Evolutionary conservation across 2,113 vertebrate species (phyloP).

Genomic region (Sylvia atricapilla): DNA sequence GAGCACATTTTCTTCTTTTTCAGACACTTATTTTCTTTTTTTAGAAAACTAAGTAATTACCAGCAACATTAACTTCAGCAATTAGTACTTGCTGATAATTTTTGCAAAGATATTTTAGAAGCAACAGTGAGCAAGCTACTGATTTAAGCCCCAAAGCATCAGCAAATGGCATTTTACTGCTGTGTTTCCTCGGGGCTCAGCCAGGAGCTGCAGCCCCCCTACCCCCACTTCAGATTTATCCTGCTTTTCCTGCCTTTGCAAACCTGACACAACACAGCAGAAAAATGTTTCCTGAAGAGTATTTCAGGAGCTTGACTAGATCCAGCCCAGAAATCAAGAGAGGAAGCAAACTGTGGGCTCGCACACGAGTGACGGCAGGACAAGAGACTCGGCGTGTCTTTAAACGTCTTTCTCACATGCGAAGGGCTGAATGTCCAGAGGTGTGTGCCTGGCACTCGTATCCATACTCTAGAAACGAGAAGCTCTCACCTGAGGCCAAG

Average conservation of each 20-base stretch:
- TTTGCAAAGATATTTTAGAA: background rate
- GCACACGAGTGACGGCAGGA: fast-evolving
- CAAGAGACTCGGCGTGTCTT: background rate
- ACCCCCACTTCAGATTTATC: background rate
- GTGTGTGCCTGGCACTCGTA: background rate
- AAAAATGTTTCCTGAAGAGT: background rate
- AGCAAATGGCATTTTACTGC: background rate
- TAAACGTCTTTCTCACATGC: background rate
- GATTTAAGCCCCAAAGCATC: background rate
- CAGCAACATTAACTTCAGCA: background rate
- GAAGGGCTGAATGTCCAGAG: background rate
- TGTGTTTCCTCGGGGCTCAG: fast-evolving
- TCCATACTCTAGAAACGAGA: background rate
- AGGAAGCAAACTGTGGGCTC: fast-evolving
- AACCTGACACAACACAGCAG: background rate
- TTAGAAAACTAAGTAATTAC: background rate
- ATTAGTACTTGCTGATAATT: background rate
- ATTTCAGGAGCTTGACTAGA: background rate
- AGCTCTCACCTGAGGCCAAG: background rate
- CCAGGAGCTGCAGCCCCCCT: background rate
- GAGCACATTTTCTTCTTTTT: background rate
- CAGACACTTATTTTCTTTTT: background rate
- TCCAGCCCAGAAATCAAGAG: background rate
- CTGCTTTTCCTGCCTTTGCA: background rate
- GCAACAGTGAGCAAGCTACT: background rate